Base-by-base conservation (phyloP, 2,113 vertebrate genomes). In the Xiphophorus hellerii region DNA sequence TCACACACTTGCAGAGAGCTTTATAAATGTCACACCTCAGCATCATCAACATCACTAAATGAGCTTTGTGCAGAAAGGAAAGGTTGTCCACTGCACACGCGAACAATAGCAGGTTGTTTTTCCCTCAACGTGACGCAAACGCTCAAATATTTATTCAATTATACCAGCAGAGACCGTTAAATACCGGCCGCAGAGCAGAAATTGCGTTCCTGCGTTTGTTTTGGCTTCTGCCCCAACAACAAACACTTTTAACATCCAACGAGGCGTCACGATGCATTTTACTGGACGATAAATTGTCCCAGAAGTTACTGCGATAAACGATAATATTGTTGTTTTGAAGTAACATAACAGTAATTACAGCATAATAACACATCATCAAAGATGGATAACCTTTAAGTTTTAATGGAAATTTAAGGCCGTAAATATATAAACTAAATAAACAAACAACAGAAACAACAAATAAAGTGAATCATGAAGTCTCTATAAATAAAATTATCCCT, bases 1-100 rank as follows among this genome's bases (percentile, higher is more conserved):
- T 58, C 31, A 39, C 31, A 61, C 29, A 62, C 51, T 12, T 10
- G 62, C 42, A 74, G 4, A 67, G 4, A 66, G 82, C 33, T 74
- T 80, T 69, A 12, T 48, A 35, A 33, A 66, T 79, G 73, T 71
- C 62, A 77, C 58, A 73, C 76, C 67, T 66, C 20, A 71, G 44
- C 66, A 66, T 65, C 58, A 51, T 65, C 25, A 33, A 25, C 70
- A 68, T 69, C 69, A 84, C 76, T 64, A 60, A 65, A 81, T 44
- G 29, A 74, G 62, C 31, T 77, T 42, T 80, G 58, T 62, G 42
- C 44, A 51, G 22, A 48, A 13, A 74, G 22, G 25, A n/a, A 7
- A 22, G 17, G n/a, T 15, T 82, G 37, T 72, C 80, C 62, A 31
- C 67, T 22, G 5, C 67, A 33, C 65, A 62, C 31, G n/a, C 42